Evolutionary conservation across 2,113 vertebrate genomes (phyloP).

Genomic region (Xerus inauris): DNA sequence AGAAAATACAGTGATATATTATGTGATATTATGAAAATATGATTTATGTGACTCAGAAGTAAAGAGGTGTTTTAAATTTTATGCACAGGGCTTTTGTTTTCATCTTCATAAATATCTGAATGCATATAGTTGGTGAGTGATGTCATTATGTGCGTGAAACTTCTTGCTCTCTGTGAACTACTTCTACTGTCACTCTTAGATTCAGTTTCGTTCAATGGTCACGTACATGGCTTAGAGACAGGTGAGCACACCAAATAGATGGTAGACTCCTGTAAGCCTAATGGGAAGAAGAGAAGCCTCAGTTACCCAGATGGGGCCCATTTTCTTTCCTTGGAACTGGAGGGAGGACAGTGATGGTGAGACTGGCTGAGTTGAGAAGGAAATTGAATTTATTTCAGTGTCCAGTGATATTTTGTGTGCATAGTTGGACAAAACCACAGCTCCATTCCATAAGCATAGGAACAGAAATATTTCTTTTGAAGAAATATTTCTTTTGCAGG

Average conservation of each 20-base stretch:
- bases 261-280: neutral
- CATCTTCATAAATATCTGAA: neutral
- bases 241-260: neutral
- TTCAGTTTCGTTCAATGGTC: neutral
- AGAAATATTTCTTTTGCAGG: neutral
- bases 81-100: neutral
- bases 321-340: neutral
- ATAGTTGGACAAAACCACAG: neutral
- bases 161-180: neutral
- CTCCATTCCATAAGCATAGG: neutral
- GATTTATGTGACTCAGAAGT: too few species aligned
- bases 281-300: neutral
- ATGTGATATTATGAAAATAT: too few species aligned
- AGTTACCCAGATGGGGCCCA: neutral
- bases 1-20: too few species aligned
- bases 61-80: neutral
- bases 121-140: neutral
- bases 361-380: neutral
- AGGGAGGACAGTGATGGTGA: neutral
- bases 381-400: neutral
- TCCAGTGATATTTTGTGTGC: neutral
- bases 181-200: neutral
- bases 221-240: neutral
- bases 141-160: neutral
- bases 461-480: neutral